These are phyloP conservation scores for Rhincodon typus DNA, from an alignment of 2,797 vertebrate genomes.

Conservation along the genomic window DNA sequence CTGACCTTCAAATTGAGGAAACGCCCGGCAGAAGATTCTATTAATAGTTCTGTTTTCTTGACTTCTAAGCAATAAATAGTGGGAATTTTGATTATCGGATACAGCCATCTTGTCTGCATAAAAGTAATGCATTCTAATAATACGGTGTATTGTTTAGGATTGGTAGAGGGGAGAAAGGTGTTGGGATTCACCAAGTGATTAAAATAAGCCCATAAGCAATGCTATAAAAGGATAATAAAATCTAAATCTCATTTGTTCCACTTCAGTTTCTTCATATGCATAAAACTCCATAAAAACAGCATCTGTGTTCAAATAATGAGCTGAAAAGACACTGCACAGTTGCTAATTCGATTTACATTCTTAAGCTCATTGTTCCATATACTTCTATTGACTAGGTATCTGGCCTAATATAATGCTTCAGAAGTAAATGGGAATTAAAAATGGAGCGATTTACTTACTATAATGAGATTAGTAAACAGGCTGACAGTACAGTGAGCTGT, in stretches of 20 bases:
- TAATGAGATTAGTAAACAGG: conserved; percentile 48
- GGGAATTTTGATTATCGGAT: conserved; percentile 16
- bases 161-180: conserved; percentile 26
- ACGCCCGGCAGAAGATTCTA: conserved; percentile 25
- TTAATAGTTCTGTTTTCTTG: conserved; percentile 34
- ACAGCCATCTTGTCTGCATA: conserved; percentile 10
- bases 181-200: conserved; percentile 48
- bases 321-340: conserved; percentile 46
- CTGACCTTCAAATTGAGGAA: conserved; percentile 35
- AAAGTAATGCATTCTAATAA: conserved; percentile 20
- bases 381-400: conserved; percentile 51
- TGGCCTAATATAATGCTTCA: conserved; percentile 48
- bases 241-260: conserved; percentile 60
- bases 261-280: conserved; percentile 50
- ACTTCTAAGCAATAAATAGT: conserved; percentile 35
- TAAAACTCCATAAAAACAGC: conserved; percentile 49
- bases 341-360: conserved; percentile 52
- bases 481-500: conserved; percentile 47
- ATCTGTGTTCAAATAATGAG: conserved; percentile 44
- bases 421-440: conserved; percentile 43
- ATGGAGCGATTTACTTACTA: conserved; percentile 42
- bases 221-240: conserved; percentile 60
- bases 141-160: conserved; percentile 21
- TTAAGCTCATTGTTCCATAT: conserved; percentile 50
- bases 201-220: conserved; percentile 46